Conservation (phyloP, 2,888 invertebrate species). For the Flabesymbios commensalis region DNA sequence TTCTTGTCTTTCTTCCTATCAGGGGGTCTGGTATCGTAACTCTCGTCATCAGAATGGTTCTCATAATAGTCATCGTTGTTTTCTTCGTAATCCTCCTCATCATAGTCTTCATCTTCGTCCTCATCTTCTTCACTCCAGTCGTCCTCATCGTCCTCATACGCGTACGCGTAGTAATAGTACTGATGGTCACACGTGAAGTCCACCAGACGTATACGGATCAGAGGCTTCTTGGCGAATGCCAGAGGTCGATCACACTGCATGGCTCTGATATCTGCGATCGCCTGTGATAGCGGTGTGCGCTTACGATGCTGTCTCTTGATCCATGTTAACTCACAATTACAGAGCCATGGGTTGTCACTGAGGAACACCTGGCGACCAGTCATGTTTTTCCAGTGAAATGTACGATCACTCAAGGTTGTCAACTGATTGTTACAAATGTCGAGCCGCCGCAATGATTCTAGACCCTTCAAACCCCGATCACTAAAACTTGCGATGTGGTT, state of each 20-base stretch:
- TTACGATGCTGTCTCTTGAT: conserved; percentile 13
- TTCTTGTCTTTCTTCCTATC: no score
- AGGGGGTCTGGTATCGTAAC: no score
- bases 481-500: conserved; percentile 24
- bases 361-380: conserved; percentile 11
- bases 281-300: background rate
- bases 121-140: background rate
- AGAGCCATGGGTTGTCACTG: conserved; percentile 27
- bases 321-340: conserved; percentile 30
- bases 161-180: conserved; percentile 26
- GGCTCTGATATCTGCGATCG: conserved; percentile 2
- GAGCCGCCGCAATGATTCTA: conserved; percentile 13
- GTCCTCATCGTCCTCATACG: background rate
- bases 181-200: conserved; percentile 29
- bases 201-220: conserved; percentile 10
- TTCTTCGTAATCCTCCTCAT: background rate
- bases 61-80: background rate
- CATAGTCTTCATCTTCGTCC: background rate
- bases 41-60: background rate
- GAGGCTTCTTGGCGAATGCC: background rate
- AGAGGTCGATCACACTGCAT: conserved; percentile 20
- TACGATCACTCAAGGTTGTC: conserved; percentile 19
- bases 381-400: conserved; percentile 6
- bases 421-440: conserved; percentile 24
- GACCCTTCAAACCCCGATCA: conserved; percentile 15